Percentiles rank a stretch among this genome's conserved stretches.
Evolutionary conservation across 2,888 invertebrate genomes (phyloP).

Genomic region (Diarsia dahlii): DNA sequence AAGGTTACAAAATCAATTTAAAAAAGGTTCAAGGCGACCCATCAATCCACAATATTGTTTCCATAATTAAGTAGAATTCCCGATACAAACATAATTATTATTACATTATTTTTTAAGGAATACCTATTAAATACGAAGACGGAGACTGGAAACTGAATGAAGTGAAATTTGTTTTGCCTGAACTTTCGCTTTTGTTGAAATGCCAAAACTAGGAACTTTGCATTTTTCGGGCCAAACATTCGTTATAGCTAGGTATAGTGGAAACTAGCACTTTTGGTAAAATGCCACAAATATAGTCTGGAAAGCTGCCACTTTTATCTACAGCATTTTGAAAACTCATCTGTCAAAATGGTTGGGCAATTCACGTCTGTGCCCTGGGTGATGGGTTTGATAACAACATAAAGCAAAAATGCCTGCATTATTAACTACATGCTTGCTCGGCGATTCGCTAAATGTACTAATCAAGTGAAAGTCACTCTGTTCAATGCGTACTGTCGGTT

Average conservation of each 20-base stretch:
- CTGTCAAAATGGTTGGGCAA: not conserved
- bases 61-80: slow-evolving; percentile 63
- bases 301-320: slow-evolving; percentile 21
- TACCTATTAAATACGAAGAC: not conserved
- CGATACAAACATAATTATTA: slow-evolving; percentile 36
- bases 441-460: too few species aligned
- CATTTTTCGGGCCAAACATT: slow-evolving; percentile 5
- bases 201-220: not conserved
- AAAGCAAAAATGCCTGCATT: not conserved
- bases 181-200: not conserved
- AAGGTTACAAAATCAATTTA: slow-evolving; percentile 64
- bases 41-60: slow-evolving; percentile 60
- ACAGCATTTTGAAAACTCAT: slow-evolving; percentile 9
- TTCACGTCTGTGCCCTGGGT: not conserved
- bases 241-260: not conserved
- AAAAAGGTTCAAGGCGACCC: slow-evolving; percentile 57
- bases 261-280: not conserved
- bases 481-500: too few species aligned
- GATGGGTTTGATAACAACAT: not conserved
- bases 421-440: too few species aligned
- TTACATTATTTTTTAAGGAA: slow-evolving; percentile 21
- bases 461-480: too few species aligned
- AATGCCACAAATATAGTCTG: not conserved
- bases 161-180: not conserved
- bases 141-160: not conserved